Conservation (phyloP, 1,140 invertebrate species). For the Ooceraea biroi region DNA sequence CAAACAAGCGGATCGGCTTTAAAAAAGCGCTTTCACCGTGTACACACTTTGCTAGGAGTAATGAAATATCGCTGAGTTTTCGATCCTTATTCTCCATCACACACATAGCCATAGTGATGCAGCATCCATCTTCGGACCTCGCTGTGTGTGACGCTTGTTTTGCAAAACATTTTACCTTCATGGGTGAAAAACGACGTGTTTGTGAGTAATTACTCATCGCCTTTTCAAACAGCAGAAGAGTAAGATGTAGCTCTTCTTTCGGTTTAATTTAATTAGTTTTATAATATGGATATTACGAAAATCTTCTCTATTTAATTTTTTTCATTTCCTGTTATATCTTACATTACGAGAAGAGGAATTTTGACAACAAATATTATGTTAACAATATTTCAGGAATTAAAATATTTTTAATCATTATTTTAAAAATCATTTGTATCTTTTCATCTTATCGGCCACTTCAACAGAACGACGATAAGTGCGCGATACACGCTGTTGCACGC, state of each 20-base stretch:
- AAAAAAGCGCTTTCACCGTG: constrained; percentile 40
- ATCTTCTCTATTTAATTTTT: background rate
- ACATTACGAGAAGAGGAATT: background rate
- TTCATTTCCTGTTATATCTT: background rate
- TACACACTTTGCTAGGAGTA: constrained; percentile 41
- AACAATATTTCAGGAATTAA: background rate
- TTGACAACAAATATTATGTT: background rate
- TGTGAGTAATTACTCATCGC: background rate
- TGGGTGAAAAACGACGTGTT: constrained; percentile 24
- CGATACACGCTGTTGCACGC: constrained; percentile 46
- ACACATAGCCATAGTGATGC: background rate
- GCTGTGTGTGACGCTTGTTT: constrained; percentile 37
- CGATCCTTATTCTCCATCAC: constrained; percentile 33
- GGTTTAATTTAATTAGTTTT: constrained; percentile 7
- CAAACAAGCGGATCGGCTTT: constrained; percentile 52
- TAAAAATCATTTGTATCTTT: background rate
- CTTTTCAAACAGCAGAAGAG: background rate
- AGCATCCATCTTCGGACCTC: constrained; percentile 27
- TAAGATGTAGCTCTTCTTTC: background rate
- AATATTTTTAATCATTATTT: background rate
- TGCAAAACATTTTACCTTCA: constrained; percentile 6
- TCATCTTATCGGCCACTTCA: constrained; percentile 15
- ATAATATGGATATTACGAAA: background rate
- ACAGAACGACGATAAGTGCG: background rate
- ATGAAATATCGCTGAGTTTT: constrained; percentile 57